Conservation (phyloP, 23 tunicate species). For the Halocynthia aurantium region DNA sequence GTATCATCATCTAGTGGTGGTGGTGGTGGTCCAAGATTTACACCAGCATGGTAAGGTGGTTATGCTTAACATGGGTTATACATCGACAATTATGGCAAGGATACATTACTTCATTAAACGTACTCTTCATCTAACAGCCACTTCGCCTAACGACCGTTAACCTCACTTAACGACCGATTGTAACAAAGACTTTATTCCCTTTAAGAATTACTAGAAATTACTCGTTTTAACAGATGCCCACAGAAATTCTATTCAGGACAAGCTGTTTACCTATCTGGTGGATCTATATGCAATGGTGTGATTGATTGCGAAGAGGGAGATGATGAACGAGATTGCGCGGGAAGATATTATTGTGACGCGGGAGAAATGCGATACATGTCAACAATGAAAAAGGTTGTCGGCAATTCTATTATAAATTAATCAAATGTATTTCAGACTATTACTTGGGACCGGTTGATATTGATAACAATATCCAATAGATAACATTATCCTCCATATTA, state of each 20-base stretch:
- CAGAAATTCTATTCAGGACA: background rate
- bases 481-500: background rate
- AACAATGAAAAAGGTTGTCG: background rate
- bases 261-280: background rate
- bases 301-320: conserved; percentile 11
- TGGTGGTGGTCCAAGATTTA: too few species aligned
- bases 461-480: too few species aligned
- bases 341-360: conserved; percentile 21
- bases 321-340: conserved; percentile 19
- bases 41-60: too few species aligned
- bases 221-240: background rate
- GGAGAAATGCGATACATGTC: conserved; percentile 13
- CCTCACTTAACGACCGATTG: background rate
- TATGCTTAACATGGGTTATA: too few species aligned
- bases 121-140: too few species aligned
- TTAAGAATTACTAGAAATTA: background rate
- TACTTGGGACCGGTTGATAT: background rate
- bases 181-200: background rate
- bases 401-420: background rate
- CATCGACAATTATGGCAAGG: too few species aligned
- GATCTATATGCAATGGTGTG: conserved; percentile 30
- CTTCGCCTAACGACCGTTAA: background rate
- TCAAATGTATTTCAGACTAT: background rate
- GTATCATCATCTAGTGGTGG: too few species aligned
- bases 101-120: too few species aligned